Base-by-base conservation (phyloP, 2,797 vertebrate genomes). In the Cuniculus paca region DNA sequence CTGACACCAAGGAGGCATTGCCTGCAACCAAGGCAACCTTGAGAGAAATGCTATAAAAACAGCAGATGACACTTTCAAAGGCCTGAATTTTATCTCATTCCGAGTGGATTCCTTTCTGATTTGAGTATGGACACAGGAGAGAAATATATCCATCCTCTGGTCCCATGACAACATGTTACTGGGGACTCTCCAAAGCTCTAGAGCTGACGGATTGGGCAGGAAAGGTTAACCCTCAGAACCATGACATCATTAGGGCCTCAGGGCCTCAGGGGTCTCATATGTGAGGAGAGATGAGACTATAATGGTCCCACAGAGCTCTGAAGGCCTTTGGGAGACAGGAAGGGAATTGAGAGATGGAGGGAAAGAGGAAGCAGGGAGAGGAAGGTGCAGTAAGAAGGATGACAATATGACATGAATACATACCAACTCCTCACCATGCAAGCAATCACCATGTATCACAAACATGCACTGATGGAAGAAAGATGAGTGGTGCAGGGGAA, bases 1-100 rank as follows among this genome's bases (percentile, higher is more conserved):
- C 50, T 39, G 95, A 58, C 3, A 70, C 60, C 85, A 48, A 90
- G 8, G 22, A 22, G 91, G 28, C 90, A 19, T 80, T 94, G 72
- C 61, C 81, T 22, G 96, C 70, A 68, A 95, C 75, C 88, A 90
- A 93, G 58, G 88, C 68, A 94, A 88, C 93, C 96, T 91, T 84
- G 60, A 94, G 94, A 96, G 95, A 92, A 74, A 70, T 60, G 65
- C 65, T 87, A 78, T 20, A 90, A 83, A 88, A 75, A 50, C 34
- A 19, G 2, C 50, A 87, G 78, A 79, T n/a, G 68, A 85, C 16
- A 14, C 14, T 92, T 90, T 52, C 12, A 36, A 94, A 78, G 60
- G 3, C 68, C 11, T 88, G 45, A 36, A 88, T 92, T 94, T 94
- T 80, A 45, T 90, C 56, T 80, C 58, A 84, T 84, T 93, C 80